Evolutionary conservation across 2,113 vertebrate genomes (phyloP).

Genomic region (Acanthochromis polyacanthus): DNA sequence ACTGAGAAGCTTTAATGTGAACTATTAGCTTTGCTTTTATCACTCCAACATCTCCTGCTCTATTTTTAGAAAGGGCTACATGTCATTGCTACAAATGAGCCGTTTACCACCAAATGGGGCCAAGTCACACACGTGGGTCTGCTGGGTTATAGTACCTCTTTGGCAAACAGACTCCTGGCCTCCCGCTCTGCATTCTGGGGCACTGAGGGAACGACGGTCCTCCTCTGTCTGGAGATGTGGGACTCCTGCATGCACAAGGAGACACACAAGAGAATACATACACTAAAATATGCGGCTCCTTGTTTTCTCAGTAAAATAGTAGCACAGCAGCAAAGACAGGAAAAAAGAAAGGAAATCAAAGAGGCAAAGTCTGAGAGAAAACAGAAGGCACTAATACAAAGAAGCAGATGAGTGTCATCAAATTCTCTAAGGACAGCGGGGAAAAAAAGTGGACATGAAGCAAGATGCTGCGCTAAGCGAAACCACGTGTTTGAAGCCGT

Average conservation of each 20-base stretch:
- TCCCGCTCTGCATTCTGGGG: conserved; percentile 93
- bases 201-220: conserved; percentile 90
- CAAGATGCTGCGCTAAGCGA: conserved; percentile 30
- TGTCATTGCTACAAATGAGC: neutral
- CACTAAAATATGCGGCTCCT: neutral
- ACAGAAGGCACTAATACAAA: neutral
- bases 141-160: conserved; percentile 88
- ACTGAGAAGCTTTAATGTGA: too few relatives aligned
- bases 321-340: conserved; percentile 1
- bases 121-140: too few relatives aligned
- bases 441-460: neutral
- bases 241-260: conserved; percentile 84
- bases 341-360: neutral
- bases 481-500: conserved; percentile 61
- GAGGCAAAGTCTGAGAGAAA: neutral
- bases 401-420: conserved; percentile 15
- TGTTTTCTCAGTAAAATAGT: neutral
- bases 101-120: neutral
- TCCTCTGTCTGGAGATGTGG: conserved; percentile 88
- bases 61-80: neutral
- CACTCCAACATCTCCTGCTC: neutral
- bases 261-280: neutral
- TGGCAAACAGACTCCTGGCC: conserved; percentile 94
- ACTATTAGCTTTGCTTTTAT: neutral
- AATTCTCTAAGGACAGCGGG: conserved; percentile 6